These are phyloP conservation scores for Drosophila picticornis DNA, from an alignment of 2,888 invertebrate genomes.

Conservation along the genomic window DNA sequence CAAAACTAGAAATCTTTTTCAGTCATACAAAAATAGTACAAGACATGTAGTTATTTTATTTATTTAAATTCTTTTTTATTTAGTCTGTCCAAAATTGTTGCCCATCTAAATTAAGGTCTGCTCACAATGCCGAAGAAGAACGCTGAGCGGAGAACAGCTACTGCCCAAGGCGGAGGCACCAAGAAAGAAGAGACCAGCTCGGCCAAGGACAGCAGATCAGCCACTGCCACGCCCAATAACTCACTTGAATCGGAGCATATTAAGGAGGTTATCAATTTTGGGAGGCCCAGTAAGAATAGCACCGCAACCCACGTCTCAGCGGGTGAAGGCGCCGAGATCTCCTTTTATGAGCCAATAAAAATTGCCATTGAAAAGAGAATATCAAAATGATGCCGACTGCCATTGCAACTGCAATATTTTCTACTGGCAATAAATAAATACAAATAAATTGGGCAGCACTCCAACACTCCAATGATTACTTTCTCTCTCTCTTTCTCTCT, in stretches of 20 bases:
- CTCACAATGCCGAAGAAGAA: neutral
- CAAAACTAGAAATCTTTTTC: neutral
- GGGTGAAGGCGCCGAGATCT: neutral
- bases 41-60: accelerated
- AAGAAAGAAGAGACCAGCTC: neutral
- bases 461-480: slow-evolving; percentile 10
- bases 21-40: neutral
- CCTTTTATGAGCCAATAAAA: slow-evolving; percentile 6
- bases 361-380: neutral
- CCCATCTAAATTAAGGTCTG: neutral
- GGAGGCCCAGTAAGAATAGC: neutral
- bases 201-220: neutral
- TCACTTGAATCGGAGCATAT: neutral
- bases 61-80: neutral
- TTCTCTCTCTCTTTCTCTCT: neutral
- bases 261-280: neutral
- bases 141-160: neutral
- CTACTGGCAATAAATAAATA: neutral
- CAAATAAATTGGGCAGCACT: slow-evolving; percentile 20
- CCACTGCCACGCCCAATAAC: neutral
- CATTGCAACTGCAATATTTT: neutral
- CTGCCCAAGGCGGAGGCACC: neutral
- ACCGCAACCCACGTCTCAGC: neutral
- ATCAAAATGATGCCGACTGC: neutral
- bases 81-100: neutral